Percentiles rank a stretch among this genome's conserved stretches.
Conservation (phyloP, 1,140 invertebrate genomes). For the Diorhabda sublineata region DNA sequence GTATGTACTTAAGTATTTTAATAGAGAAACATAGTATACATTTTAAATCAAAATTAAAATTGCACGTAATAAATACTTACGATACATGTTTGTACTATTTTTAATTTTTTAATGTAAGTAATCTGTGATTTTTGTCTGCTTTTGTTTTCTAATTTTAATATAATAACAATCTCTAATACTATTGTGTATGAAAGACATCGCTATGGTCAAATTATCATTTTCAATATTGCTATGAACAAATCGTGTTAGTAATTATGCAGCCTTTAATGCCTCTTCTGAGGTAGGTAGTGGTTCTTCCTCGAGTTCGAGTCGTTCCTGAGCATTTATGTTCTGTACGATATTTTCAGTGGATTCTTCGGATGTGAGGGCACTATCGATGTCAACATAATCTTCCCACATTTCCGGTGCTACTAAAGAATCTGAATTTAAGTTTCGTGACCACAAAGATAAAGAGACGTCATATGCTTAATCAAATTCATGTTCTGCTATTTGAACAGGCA, state of each 20-base stretch:
- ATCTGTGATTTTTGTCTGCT: no score
- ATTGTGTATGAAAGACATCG: no score
- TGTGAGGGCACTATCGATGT: slow-evolving; percentile 24
- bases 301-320: slow-evolving; percentile 34
- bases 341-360: slow-evolving; percentile 34
- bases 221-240: slow-evolving; percentile 33
- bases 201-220: slow-evolving; percentile 14
- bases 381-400: slow-evolving; percentile 28
- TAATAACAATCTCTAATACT: no score
- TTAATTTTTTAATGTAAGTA: no score
- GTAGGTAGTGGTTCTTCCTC: slow-evolving; percentile 35
- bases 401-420: slow-evolving; percentile 34
- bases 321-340: slow-evolving; percentile 30
- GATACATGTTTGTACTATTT: background rate
- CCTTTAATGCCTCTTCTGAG: background rate
- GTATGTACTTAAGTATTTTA: background rate
- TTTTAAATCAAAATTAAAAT: no score
- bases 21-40: background rate
- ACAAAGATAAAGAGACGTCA: slow-evolving; percentile 32
- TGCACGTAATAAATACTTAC: no score
- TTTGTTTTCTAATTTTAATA: no score
- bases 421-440: slow-evolving; percentile 33
- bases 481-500: slow-evolving; percentile 24
- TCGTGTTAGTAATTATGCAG: slow-evolving; percentile 32
- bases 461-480: slow-evolving; percentile 27